Evolutionary conservation across 2,797 vertebrate species (phyloP), one percentile per base, ranked within the genome.

Genomic region (Premnoplex brunnescens): DNA sequence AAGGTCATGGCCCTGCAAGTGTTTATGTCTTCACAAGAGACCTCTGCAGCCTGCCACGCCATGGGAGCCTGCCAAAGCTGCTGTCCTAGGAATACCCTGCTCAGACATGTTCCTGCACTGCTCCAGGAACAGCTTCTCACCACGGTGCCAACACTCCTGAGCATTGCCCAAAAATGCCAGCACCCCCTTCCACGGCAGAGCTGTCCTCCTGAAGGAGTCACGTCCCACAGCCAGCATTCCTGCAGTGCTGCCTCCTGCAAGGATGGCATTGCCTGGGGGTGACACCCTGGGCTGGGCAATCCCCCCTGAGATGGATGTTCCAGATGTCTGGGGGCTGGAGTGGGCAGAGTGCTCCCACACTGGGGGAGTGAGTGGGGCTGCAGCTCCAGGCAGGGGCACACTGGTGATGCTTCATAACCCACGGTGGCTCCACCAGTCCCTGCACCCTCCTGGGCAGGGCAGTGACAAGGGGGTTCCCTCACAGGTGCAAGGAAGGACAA

Each of bases 351-450:
- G 54, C 72, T 66, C 44, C 26, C 13, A 11, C 7, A 48, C 23
- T 30, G 41, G 51, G 26, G 64, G 8, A 6, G 1, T 12, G 18
- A 4, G 28, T 15, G 5, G 21, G 37, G 58, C 82, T 63, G 41
- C 21, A 15, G 9, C 7, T 49, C 23, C 32, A 44, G 68, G 32
- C 54, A 36, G 24, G 15, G 55, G 7, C 19, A 30, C 37, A 4
- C 39, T 36, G 49, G 32, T 71, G 62, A 28, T 78, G 60, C 56
- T 72, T 30, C 3, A 0, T 3, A 19, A 32, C 34, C 48, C 1
- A 0, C 1, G 14, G 8, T 23, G 37, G n/a, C 24, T 67, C 49
- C 24, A 5, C 3, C 0, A 4, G 7, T 12, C 32, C 32, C 54
- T 73, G 46, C 5, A 27, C 43, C 28, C 0, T 0, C 52, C 11